Conservation (phyloP, 2,797 vertebrate species). For the Periparus ater region DNA sequence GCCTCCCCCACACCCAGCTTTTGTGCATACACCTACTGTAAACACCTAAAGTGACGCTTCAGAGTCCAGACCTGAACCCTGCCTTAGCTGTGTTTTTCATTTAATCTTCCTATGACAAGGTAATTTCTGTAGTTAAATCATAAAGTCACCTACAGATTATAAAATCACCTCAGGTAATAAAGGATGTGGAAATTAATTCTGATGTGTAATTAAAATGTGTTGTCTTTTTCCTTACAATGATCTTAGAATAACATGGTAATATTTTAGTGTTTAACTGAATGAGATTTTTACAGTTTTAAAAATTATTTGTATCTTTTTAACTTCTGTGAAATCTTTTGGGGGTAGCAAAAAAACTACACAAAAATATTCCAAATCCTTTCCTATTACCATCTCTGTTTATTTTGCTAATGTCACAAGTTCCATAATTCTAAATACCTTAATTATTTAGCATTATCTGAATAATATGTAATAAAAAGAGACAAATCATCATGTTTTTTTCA, state of each 20-base stretch:
- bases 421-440: constrained; percentile 71
- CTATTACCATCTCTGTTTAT: constrained; percentile 67
- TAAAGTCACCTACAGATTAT: not conserved
- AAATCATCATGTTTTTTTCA: constrained; percentile 79
- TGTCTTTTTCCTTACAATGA: not conserved
- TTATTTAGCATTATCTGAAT: constrained; percentile 76
- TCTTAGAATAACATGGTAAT: not conserved
- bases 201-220: not conserved
- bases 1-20: accelerated
- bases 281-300: not conserved
- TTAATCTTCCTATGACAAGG: not conserved
- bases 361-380: constrained; percentile 36
- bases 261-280: not conserved
- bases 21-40: not conserved
- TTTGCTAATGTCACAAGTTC: constrained; percentile 42
- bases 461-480: constrained; percentile 77
- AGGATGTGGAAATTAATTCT: not conserved
- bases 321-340: constrained; percentile 11
- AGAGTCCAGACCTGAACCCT: not conserved
- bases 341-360: not conserved
- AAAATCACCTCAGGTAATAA: not conserved
- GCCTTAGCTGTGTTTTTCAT: not conserved
- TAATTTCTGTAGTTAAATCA: not conserved
- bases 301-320: constrained; percentile 1
- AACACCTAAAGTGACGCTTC: not conserved